Conservation (phyloP, 2,113 vertebrate species). For the Ploceus nigricollis region DNA sequence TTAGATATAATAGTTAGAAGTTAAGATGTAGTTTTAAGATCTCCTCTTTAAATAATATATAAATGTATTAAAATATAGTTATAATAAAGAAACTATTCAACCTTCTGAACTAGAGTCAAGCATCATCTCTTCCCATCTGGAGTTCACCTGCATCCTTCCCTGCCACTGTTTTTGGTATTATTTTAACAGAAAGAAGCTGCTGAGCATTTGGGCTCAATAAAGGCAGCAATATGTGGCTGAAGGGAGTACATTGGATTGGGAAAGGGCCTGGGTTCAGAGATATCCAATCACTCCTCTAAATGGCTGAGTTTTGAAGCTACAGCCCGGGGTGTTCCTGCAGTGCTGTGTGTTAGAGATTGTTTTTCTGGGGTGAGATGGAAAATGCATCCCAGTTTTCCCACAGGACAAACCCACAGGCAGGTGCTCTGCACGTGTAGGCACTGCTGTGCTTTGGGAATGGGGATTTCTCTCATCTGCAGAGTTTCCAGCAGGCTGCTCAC, state of each 20-base stretch:
- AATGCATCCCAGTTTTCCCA: background rate
- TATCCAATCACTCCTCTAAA: background rate
- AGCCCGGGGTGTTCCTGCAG: background rate
- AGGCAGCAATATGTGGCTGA: background rate
- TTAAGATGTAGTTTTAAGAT: too few species aligned
- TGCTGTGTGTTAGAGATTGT: background rate
- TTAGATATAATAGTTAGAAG: too few species aligned
- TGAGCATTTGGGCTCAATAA: background rate
- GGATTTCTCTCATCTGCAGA: background rate
- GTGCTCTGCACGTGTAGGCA: background rate
- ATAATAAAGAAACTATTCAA: too few species aligned
- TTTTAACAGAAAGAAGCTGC: constrained; percentile 3
- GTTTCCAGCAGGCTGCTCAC: background rate
- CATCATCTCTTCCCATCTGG: too few species aligned
- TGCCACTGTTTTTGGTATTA: background rate
- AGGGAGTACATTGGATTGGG: background rate
- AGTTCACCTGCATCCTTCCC: too few species aligned
- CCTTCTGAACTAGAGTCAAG: too few species aligned
- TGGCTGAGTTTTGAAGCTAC: background rate
- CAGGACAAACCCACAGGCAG: background rate
- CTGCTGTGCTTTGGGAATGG: background rate
- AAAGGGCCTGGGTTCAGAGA: background rate
- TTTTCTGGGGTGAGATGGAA: background rate
- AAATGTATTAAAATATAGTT: too few species aligned
- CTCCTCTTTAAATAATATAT: too few species aligned